Base-by-base conservation (phyloP, 2,888 invertebrate genomes). In the Thecophora atra region DNA sequence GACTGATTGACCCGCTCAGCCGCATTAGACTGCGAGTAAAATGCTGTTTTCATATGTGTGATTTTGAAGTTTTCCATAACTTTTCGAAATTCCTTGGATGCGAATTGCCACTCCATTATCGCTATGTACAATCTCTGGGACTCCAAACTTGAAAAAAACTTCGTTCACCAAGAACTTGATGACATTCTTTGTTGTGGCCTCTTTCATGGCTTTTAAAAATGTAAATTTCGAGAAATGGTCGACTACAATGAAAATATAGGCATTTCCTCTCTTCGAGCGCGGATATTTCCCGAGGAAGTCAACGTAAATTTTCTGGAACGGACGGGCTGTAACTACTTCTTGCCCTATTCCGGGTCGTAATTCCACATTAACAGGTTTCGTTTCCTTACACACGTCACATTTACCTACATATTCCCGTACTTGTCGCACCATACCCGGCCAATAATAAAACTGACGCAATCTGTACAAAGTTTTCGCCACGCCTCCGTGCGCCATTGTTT, bases 11-110 rank as follows among this genome's bases (percentile, higher is more conserved):
- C 77, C 0, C 81, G 71, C 69, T 84, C 84, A 0, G 81, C 80
- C 3, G 81, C 81, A 72, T 84, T 84, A 0, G 75, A 73, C 74
- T 83, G 83, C 0, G 81, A 79, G 68, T 84, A 83, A 2, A 72
- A 64, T 0, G 79, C 76, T 28, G 77, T 81, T 60, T 73, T 79
- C 1, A 67, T n/a, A 3, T 78, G 67, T n/a, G 62, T 65, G 8
- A 76, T 71, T n/a, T 73, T 68, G 58, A 78, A 79, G 8, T 44
- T 56, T 17, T 54, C 19, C 1, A 77, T 19, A 8, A 78, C 42
- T 1, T 44, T 8, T 15, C 76, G 19, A 63, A 78, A 79, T 17
- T 67, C 42, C 19, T 74, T 76, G 0, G 77, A 42, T 3, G 67
- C 21, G 68, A 78, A 81, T 65, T 80, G 80, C 7, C n/a, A 67